Evolutionary conservation across 2,888 invertebrate genomes (phyloP).

Genomic region (Chironomus riparius): DNA sequence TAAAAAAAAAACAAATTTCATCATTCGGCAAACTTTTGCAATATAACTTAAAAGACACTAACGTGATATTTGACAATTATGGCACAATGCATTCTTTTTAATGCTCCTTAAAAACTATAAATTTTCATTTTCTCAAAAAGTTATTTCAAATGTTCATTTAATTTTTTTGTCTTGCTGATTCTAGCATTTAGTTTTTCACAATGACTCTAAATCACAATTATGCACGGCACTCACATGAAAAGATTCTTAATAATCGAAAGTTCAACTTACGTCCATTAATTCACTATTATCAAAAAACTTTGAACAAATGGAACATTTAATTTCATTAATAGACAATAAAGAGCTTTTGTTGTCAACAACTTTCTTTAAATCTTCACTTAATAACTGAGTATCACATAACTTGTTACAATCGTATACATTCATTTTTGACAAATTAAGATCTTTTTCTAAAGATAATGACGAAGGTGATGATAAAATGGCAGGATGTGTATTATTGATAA

Average conservation of each 20-base stretch:
- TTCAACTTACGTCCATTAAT: slow-evolving; percentile 18
- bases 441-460: neutral
- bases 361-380: neutral
- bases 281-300: slow-evolving; percentile 9
- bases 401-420: slow-evolving; percentile 17
- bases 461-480: neutral
- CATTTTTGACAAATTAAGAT: neutral
- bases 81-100: no score
- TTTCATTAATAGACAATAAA: neutral
- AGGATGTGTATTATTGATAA: neutral
- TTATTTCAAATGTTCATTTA: no score
- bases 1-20: no score
- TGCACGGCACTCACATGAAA: neutral
- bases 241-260: neutral
- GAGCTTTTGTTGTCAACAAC: neutral
- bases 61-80: no score
- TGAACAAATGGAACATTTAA: slow-evolving; percentile 14
- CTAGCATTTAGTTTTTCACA: no score
- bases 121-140: no score
- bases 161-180: no score
- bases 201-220: no score
- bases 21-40: no score
- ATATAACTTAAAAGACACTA: no score
- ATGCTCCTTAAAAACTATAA: no score
- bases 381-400: slow-evolving; percentile 17